These are phyloP conservation scores for Scartelaos histophorus DNA, from an alignment of 2,113 vertebrate species.

Conservation along the genomic window DNA sequence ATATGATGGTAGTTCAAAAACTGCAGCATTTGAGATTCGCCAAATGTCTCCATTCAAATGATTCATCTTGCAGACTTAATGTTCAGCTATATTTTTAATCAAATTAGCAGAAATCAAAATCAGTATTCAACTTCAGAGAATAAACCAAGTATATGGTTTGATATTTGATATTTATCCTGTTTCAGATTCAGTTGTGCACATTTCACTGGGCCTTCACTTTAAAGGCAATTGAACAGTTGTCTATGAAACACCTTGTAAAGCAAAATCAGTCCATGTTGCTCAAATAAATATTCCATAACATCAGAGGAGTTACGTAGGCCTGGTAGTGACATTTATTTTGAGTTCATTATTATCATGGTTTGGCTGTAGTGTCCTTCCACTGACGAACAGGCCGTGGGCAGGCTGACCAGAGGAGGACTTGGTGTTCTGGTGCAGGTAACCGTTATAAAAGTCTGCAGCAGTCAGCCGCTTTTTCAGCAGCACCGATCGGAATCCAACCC, in stretches of 20 bases:
- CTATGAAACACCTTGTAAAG: neutral
- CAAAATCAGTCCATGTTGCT: neutral
- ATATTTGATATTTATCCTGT: neutral
- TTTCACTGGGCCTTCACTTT: neutral
- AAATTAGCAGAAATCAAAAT: neutral
- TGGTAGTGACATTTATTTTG: neutral
- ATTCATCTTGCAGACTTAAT: neutral
- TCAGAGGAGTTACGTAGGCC: neutral
- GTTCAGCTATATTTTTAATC: neutral
- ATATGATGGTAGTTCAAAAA: too few relatives aligned
- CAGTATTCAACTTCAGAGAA: neutral
- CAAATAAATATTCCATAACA: neutral
- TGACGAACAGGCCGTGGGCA: neutral
- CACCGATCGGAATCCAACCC: constrained; percentile 85
- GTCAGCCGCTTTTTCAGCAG: constrained; percentile 86
- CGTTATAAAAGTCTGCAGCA: constrained; percentile 92
- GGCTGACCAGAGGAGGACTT: neutral
- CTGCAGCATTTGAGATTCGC: too few relatives aligned
- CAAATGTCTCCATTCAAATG: too few relatives aligned
- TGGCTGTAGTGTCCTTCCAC: neutral
- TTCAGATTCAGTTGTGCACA: neutral
- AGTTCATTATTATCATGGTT: neutral
- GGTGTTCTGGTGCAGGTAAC: constrained; percentile 84
- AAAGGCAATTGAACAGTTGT: neutral
- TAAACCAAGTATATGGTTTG: neutral